A percentile compares a stretch with the other conserved stretches of the same genome.
Conservation (phyloP, 2,113 vertebrate genomes). For the Erpornis zantholeuca region DNA sequence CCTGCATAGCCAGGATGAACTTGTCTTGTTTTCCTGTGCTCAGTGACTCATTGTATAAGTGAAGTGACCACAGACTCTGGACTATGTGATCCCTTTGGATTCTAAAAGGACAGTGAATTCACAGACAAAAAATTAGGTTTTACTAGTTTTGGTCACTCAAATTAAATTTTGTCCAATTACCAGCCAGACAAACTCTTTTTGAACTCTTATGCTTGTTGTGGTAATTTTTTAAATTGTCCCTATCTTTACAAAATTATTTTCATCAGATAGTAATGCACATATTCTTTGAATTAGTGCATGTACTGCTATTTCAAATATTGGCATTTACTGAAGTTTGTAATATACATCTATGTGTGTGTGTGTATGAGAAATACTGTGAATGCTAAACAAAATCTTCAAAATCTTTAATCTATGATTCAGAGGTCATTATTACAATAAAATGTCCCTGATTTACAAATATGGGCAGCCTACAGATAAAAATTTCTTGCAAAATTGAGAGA, state of each 20-base stretch:
- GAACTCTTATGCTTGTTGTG: not conserved
- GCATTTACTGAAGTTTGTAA: not conserved
- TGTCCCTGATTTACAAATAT: not conserved
- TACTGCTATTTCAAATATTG: not conserved
- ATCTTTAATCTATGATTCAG: not conserved
- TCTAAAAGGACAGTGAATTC: not conserved
- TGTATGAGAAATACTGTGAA: not conserved
- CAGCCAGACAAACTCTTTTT: not conserved
- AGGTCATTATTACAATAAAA: not conserved
- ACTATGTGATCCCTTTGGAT: not conserved
- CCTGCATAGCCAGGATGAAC: not conserved
- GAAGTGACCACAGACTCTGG: not conserved
- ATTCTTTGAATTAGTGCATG: not conserved
- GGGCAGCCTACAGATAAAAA: not conserved
- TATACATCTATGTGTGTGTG: not conserved
- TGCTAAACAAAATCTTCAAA: not conserved
- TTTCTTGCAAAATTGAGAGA: not conserved
- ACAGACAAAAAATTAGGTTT: not conserved
- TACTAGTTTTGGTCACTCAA: not conserved
- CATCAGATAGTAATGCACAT: fast-evolving
- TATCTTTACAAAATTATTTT: not conserved
- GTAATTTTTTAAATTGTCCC: not conserved
- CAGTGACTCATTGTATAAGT: not conserved
- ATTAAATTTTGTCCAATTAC: not conserved
- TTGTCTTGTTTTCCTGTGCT: not conserved